A percentile compares a stretch with the other conserved stretches of the same genome.
These are phyloP conservation scores for Oikopleura vanhoeffeni DNA, from an alignment of 23 tunicate species.

Conservation along the genomic window DNA sequence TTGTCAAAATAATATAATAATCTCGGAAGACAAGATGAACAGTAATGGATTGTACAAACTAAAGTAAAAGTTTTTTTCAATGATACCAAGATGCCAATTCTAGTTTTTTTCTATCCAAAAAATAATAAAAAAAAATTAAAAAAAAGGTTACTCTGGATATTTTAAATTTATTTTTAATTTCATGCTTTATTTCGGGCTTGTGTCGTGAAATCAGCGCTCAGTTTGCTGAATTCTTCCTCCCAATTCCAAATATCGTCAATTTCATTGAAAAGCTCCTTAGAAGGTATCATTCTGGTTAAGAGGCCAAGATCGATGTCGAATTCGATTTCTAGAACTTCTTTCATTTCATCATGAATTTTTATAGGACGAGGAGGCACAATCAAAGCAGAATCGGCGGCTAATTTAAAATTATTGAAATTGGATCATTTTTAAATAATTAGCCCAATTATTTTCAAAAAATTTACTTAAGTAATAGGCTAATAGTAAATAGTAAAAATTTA, in stretches of 20 bases:
- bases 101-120: too few relatives aligned
- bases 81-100: too few relatives aligned
- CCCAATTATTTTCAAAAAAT: too few relatives aligned
- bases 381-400: not conserved
- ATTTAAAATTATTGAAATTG: not conserved
- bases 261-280: not conserved
- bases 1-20: not conserved
- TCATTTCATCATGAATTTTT: not conserved
- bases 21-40: constrained; percentile 5
- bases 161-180: too few relatives aligned
- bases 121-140: too few relatives aligned
- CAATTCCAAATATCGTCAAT: not conserved
- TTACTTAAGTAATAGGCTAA: too few relatives aligned
- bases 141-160: too few relatives aligned
- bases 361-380: not conserved
- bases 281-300: not conserved
- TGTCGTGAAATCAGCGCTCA: not conserved
- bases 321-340: not conserved
- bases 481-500: too few relatives aligned
- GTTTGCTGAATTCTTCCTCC: constrained; percentile 3
- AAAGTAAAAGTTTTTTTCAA: too few relatives aligned
- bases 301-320: not conserved
- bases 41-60: too few relatives aligned
- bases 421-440: too few relatives aligned
- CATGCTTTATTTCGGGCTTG: not conserved